Base-by-base conservation (phyloP, 2,797 vertebrate species). In the Steatocranus sp. region DNA sequence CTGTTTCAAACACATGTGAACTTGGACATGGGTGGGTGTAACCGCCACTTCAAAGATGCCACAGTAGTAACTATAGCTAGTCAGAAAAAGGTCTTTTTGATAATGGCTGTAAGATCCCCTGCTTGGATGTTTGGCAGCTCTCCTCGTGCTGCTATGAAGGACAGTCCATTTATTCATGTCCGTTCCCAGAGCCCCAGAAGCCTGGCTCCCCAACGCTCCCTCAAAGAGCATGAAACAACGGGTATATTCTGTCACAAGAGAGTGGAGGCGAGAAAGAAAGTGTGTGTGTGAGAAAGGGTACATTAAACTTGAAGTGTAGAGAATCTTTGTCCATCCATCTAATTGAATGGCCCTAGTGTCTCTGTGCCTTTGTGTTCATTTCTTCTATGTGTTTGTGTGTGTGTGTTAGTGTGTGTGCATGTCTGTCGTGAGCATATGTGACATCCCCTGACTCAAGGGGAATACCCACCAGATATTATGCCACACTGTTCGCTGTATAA, bases 81-180 rank as follows among this genome's bases (percentile, higher is more conserved):
- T 85, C 83, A 76, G 34, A 89, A 91, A 91, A 91, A 88, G 83
- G 17, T 75, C 74, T 88, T 94, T 73, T 94, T 94, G 88, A 93
- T 95, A 90, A 85, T 73, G 49, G 79, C 66, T 92, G 90, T 89
- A 82, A 88, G 91, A 92, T 91, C 84, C 92, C 76, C 73, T 86
- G 81, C 89, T 87, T 12, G 56, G 87, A 81, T 87, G 86, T 92
- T 91, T 87, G 87, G 81, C 92, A 79, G 78, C 77, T 86, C 87
- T 87, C 82, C 86, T 93, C 82, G 76, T 83, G 78, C 79, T 84
- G 91, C 87, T 82, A 46, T 89, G 93, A 95, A 92, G 91, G 93
- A 94, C 93, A 93, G 88, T 90, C 87, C 85, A 88, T 93, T 93
- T 93, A 95, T 94, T 94, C 91, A 93, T 93, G 91, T 90, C 86